Evolutionary conservation across 2,888 invertebrate genomes (phyloP), one percentile per base, ranked within the genome.

Genomic region (Tuberolachnus salignus): DNA sequence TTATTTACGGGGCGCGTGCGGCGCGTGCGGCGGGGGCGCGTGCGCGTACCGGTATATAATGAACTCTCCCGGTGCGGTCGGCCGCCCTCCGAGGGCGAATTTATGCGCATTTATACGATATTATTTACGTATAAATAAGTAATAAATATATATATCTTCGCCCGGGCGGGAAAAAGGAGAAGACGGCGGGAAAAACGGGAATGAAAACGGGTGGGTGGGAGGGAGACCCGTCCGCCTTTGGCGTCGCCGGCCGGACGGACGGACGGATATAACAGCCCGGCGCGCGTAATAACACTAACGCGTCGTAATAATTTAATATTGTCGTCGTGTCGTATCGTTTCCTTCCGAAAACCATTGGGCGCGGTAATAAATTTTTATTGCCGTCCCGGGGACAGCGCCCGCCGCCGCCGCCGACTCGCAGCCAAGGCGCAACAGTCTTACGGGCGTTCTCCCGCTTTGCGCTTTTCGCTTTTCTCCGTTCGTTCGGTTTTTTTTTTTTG

Each of bases 281-380:
- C 23, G 9, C 23, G 13, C 1, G 0, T 61, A 61, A n/a, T n/a
- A n/a, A n/a, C 21, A 57, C 21, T n/a, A 23, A 34, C n/a, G 16
- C 1, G 26, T 61, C n/a, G 11, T 11, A 59, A n/a, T 34, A 34
- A 34, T 34, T 4, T 34, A 34, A n/a, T n/a, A n/a, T n/a, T n/a
- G n/a, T n/a, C n/a, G n/a, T 34, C 34, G 34, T 61, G 34, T 42
- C 10, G 10, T 70, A 70, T 51, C 73, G 63, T 44, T 73, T 73
- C 73, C 73, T 73, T 73, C 73, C 73, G 73, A 64, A 71, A 72
- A 64, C 63, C 63, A 73, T 64, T 42, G 13, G n/a, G 19, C 8
- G 42, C 19, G 14, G 10, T 55, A 26, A 21, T 72, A 42, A 14
- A 26, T 49, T 59, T 61, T 51, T 34, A 67, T 67, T 51, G 26